Percentiles rank a stretch among this genome's conserved stretches.
phyloP scores from a whole-genome alignment of 2,113 vertebrate species.

The Lonchura striata region DNA sequence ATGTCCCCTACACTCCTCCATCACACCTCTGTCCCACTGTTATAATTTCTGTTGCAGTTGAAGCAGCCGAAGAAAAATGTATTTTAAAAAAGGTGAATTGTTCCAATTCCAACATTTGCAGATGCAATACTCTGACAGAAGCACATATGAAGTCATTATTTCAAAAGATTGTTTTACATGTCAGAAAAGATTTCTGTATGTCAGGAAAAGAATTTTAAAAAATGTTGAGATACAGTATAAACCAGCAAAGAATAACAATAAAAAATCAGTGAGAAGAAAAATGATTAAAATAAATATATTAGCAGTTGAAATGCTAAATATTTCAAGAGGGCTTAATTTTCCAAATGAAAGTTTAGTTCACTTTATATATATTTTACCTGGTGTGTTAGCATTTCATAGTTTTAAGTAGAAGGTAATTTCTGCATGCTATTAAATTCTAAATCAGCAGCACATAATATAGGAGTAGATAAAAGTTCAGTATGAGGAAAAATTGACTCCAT shows the following conservation, averaged over 20 bases:
- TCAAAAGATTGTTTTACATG: neutral
- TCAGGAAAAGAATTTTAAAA: neutral
- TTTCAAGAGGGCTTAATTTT: neutral
- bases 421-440: neutral
- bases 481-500: neutral
- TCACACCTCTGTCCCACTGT: neutral
- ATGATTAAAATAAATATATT: neutral
- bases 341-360: neutral
- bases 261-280: neutral
- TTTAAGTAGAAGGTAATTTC: neutral
- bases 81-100: neutral
- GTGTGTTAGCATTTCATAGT: neutral
- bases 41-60: neutral
- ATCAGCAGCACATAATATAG: neutral
- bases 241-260: neutral
- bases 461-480: neutral
- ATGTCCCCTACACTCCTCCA: neutral
- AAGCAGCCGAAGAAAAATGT: neutral
- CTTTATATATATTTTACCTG: rapidly evolving
- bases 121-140: neutral
- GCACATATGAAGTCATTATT: neutral
- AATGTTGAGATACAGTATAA: neutral
- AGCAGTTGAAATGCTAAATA: neutral
- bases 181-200: neutral
- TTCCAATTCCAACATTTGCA: neutral